Conservation (phyloP, 2,888 invertebrate genomes). For the Tryphoninae sp. region DNA sequence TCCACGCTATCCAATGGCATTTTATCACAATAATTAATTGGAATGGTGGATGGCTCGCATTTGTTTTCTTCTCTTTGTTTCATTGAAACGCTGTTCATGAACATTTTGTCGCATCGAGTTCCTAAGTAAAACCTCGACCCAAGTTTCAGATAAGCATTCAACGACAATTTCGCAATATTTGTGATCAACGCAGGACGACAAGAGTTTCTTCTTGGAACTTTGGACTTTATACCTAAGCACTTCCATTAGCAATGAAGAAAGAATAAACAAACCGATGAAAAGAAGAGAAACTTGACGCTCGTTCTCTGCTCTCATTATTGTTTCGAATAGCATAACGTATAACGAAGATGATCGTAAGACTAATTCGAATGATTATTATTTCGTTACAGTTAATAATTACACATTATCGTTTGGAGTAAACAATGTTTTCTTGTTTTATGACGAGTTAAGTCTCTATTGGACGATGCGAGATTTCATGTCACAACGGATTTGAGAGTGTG, state of each 20-base stretch:
- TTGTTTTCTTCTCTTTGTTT: constrained; percentile 4
- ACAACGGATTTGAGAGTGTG: constrained; percentile 7
- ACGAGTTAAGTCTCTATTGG: constrained; percentile 32
- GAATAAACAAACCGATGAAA: neutral
- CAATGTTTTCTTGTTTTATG: constrained; percentile 12
- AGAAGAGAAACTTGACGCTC: constrained; percentile 2
- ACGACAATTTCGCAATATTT: constrained; percentile 13
- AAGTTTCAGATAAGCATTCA: neutral
- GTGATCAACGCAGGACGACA: constrained; percentile 28
- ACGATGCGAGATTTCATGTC: constrained; percentile 19
- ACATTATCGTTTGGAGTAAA: constrained; percentile 25
- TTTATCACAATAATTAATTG: constrained; percentile 47
- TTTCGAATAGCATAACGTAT: constrained; percentile 29
- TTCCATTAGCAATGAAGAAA: constrained; percentile 7
- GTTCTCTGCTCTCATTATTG: constrained; percentile 3
- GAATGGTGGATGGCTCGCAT: constrained; percentile 34
- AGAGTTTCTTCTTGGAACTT: constrained; percentile 14
- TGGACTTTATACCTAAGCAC: constrained; percentile 16
- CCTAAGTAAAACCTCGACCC: neutral
- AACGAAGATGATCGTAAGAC: constrained; percentile 38
- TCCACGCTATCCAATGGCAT: constrained; percentile 20
- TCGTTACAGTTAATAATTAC: constrained; percentile 40
- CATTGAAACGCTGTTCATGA: neutral
- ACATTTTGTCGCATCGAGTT: constrained; percentile 19
- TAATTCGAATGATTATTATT: constrained; percentile 41